Evolutionary conservation across 2,797 vertebrate genomes (phyloP), one percentile per base, ranked within the genome.

Genomic region (Muscicapa striata): DNA sequence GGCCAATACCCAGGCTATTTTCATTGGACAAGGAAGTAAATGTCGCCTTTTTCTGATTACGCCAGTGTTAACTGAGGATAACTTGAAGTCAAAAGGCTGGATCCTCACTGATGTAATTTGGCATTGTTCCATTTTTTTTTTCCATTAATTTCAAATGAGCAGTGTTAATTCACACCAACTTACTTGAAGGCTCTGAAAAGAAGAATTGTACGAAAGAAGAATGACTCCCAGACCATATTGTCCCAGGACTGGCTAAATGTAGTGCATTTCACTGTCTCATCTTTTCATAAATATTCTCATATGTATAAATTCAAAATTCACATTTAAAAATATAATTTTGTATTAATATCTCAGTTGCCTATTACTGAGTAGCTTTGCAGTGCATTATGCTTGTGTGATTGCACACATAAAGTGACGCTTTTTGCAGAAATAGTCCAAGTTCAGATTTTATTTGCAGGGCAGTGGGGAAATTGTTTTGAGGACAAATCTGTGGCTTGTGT

Each of bases 31-130:
- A 82, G 64, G 84, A 84, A 94, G 93, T 94, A 95, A 95, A 96
- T 91, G 94, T 95, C 3, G 62, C 89, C 91, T 96, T 95, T 95
- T 96, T 89, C 84, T 96, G 91, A 96, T 96, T 95, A 95, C 55
- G 1, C 92, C 90, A 92, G 76, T 94, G 94, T 96, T 96, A 97
- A 93, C 95, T 95, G 95, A 95, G 96, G 94, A 95, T 96, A 96
- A 94, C 89, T 95, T 92, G 82, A 96, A 94, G 92, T 95, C 96
- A 95, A 95, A 96, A 94, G 92, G 86, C 90, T 95, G 93, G 73
- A 84, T 94, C 84, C 86, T 89, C 79, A 48, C 94, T 95, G 95
- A 91, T 95, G 89, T 95, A 68, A 95, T 95, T 93, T 95, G 92
- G 94, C 92, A 57, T 29, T 43, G 34, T 55, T 91, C 87, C 91